Base-by-base conservation (phyloP, 2,888 invertebrate species). In the Eristalis arbustorum region DNA sequence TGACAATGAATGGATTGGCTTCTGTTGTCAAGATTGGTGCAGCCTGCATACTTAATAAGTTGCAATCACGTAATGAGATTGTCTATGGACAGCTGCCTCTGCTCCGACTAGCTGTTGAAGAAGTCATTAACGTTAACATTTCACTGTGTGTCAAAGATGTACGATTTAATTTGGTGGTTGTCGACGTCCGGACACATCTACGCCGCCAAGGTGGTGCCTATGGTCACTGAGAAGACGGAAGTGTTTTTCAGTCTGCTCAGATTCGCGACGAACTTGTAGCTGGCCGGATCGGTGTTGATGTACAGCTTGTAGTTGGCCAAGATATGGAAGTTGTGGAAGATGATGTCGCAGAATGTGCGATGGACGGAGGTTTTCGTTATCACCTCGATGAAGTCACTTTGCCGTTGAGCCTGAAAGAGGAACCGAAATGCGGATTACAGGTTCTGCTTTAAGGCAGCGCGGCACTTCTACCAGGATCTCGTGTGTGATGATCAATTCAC, bases 141-240 rank as follows among this genome's bases (percentile, higher is more conserved):
- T 90, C 82, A 90, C 23, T 89, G 25, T 0, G 75, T 66, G 66
- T 91, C 89, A 90, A 90, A 89, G 80, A 89, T 89, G 40, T 89
- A 88, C 14, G 88, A 74, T 4, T 72, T 40, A 0, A 89, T 67
- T 67, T 89, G 81, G 10, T 89, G 76, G 34, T 89, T 61, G 59
- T 89, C 69, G 18, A 89, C 79, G 31, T 90, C n/a, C 88, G 1
- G 83, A 79, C 1, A 91, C 57, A n/a, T 83, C 76, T 4, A 91
- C 67, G 22, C 89, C 90, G 2, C 67, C 67, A 14, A 25, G 2
- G 61, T 79, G 3, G 61, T 14, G 13, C 79, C 79, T 14, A 66
- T 59, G 40, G 31, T 73, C 0, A 49, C 1, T 14, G 73, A 73
- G 0, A 79, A 4, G 31, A 73, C 49, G 18, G 59, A 61, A 8